Evolutionary conservation across 2,797 vertebrate genomes (phyloP), one percentile per base, ranked within the genome.

Genomic region (Dermochelys coriacea): DNA sequence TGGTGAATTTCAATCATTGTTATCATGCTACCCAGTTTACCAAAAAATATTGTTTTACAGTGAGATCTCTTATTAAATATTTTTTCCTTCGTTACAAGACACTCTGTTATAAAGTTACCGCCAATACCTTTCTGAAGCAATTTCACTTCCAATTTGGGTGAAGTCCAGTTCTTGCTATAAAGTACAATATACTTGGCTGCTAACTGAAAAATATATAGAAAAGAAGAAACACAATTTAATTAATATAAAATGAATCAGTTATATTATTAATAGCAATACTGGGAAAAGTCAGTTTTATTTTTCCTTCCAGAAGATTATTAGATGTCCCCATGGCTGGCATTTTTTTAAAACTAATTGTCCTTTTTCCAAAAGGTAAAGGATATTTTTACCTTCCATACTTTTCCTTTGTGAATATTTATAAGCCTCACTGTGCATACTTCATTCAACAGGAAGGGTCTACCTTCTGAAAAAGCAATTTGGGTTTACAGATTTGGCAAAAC

Each of bases 341-440:
- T 95, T 95, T 93, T 90, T 96, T 97, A 97, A 89, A 96, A 98
- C 99, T 98, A 98, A 98, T 98, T 98, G 91, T 98, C 98, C 97
- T 98, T 99, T 99, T 99, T 98, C 99, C 98, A 99, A 98, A 98
- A 99, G 98, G 98, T 99, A 97, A 96, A 95, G 95, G 93, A 96
- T 97, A 95, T 78, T 90, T 96, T 97, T 91, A 80, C 92, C 88
- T 3, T 96, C 87, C 88, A 94, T 96, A 95, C 85, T 96, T 96
- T 90, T 91, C 91, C 80, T 96, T 97, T 97, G 96, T 96, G 91
- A 96, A 92, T 90, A 88, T 97, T 96, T 95, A 97, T 95, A 96
- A 96, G 97, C 95, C 95, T 97, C 96, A 92, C 90, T 95, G 94
- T 92, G 93, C 93, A 95, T 97, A 95, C 95, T 97, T 97, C 95